Evolutionary conservation across 2,797 vertebrate species (phyloP).

Genomic region (Etheostoma nigrum): DNA sequence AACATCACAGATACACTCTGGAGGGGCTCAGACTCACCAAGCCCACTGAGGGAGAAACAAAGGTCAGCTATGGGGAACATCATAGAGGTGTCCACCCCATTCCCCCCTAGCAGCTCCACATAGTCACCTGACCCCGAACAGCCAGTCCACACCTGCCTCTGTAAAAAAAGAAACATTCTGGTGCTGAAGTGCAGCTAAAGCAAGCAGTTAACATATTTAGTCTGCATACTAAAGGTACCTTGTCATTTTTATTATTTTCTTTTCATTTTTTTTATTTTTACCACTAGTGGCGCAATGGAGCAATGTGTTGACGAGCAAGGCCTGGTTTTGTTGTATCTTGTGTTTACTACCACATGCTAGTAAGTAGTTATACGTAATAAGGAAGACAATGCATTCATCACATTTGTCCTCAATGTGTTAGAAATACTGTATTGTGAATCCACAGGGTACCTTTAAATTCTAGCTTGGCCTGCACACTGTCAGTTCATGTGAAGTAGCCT

Average conservation of each 20-base stretch:
- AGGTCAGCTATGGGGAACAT: slow-evolving; percentile 95
- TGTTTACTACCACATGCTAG: background rate
- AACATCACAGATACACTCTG: background rate
- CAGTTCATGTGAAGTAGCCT: background rate
- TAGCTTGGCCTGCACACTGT: background rate
- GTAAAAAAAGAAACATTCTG: slow-evolving; percentile 19
- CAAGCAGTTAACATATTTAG: background rate
- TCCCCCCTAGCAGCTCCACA: slow-evolving; percentile 93
- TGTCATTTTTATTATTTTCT: too few relatives aligned
- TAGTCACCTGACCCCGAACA: slow-evolving; percentile 92
- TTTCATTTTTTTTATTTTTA: background rate
- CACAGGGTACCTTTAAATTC: background rate
- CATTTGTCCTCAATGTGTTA: background rate
- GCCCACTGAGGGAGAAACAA: slow-evolving; percentile 92
- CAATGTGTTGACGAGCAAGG: background rate
- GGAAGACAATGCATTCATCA: background rate
- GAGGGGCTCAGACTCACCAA: slow-evolving; percentile 84
- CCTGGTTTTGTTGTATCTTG: background rate
- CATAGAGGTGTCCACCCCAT: slow-evolving; percentile 93
- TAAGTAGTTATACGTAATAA: background rate
- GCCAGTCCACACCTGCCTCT: slow-evolving; percentile 86
- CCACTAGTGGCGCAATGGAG: background rate
- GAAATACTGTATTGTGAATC: background rate
- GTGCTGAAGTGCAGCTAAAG: slow-evolving; percentile 1
- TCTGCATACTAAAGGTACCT: background rate